phyloP scores from a whole-genome alignment of 2,797 vertebrate species.

The Choloepus didactylus region DNA sequence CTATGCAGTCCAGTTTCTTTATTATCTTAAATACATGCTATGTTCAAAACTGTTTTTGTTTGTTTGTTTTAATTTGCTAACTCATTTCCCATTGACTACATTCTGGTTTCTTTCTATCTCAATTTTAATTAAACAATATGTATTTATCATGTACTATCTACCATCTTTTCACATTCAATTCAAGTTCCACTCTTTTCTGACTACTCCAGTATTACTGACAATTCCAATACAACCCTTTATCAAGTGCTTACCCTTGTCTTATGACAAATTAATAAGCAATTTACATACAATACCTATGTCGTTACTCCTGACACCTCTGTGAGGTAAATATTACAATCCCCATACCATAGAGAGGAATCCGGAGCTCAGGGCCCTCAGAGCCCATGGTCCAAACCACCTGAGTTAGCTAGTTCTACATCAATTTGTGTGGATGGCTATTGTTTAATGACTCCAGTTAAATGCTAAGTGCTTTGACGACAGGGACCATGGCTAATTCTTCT shows the following conservation, averaged over 20 bases:
- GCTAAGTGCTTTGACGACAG: not conserved
- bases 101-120: not conserved
- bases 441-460: not conserved
- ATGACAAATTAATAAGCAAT: not conserved
- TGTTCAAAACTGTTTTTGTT: not conserved
- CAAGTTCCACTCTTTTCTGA: not conserved
- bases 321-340: no score
- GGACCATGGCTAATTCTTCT: not conserved
- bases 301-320: not conserved
- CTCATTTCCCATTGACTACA: not conserved
- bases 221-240: not conserved
- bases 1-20: not conserved
- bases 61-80: not conserved
- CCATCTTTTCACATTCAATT: not conserved
- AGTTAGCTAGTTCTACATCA: not conserved
- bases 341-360: no score
- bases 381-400: not conserved
- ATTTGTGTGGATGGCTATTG: not conserved
- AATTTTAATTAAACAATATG: constrained; percentile 18
- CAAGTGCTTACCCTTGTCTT: not conserved
- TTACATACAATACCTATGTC: not conserved
- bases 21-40: not conserved
- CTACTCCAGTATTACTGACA: not conserved
- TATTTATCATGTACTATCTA: not conserved
- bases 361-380: not conserved